phyloP scores from a whole-genome alignment of 2,888 invertebrate genomes.

The Microlaimidae sp. region DNA sequence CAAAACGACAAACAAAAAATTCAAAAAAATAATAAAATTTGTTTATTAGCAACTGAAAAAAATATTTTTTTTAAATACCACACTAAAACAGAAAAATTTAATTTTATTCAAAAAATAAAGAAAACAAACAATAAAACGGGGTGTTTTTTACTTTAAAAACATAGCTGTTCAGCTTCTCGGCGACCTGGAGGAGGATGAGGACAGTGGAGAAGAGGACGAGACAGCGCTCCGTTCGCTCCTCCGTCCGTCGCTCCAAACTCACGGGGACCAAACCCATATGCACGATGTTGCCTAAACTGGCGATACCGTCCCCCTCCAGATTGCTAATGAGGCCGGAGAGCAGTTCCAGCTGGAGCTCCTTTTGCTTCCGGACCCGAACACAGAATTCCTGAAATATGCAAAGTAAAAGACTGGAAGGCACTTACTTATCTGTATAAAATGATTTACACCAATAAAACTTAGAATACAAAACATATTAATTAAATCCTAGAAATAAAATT shows the following conservation, averaged over 20 bases:
- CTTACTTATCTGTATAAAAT: too few relatives aligned
- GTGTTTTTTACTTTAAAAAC: neutral
- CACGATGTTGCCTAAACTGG: conserved; percentile 62
- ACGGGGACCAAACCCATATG: conserved; percentile 81
- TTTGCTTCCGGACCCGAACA: conserved; percentile 68
- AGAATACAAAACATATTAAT: too few relatives aligned
- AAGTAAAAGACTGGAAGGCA: too few relatives aligned
- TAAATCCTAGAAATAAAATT: too few relatives aligned
- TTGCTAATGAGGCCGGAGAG: conserved; percentile 79
- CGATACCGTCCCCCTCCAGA: conserved; percentile 66
- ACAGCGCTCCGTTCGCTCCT: conserved; percentile 41
- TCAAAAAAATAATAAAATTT: too few relatives aligned
- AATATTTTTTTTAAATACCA: too few relatives aligned
- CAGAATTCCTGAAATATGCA: conserved; percentile 68
- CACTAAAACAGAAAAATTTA: too few relatives aligned
- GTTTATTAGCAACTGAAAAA: too few relatives aligned
- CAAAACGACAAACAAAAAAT: too few relatives aligned
- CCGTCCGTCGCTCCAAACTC: conserved; percentile 33
- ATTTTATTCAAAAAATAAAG: too few relatives aligned
- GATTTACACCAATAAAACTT: too few relatives aligned
- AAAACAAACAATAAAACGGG: too few relatives aligned
- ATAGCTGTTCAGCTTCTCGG: conserved; percentile 64
- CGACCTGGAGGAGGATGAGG: conserved; percentile 70
- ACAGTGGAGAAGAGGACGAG: conserved; percentile 76
- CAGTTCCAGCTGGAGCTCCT: conserved; percentile 86